Conservation (phyloP, 1,140 invertebrate genomes). For the Drosophila lacteicornis region DNA sequence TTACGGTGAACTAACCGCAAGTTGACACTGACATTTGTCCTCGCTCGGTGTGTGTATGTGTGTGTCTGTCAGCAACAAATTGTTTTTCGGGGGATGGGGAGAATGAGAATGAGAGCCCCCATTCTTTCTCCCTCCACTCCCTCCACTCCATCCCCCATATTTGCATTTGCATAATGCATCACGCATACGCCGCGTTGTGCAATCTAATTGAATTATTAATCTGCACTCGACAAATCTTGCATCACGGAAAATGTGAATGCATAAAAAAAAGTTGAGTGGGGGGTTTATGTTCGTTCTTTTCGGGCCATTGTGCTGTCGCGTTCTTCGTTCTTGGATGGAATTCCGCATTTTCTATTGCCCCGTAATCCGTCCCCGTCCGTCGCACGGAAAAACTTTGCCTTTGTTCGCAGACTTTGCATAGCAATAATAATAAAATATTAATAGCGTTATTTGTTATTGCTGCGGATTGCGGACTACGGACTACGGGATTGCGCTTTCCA, state of each 20-base stretch:
- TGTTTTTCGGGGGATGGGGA: constrained; percentile 14
- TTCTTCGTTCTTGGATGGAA: constrained; percentile 61
- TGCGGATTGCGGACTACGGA: constrained; percentile 19
- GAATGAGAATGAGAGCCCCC: background rate
- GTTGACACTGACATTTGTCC: constrained; percentile 44
- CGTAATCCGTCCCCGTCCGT: constrained; percentile 30
- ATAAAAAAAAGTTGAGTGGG: constrained; percentile 17
- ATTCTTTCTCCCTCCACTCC: constrained; percentile 6
- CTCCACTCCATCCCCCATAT: constrained; percentile 5
- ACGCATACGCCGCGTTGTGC: constrained; percentile 68
- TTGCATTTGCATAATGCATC: constrained; percentile 64
- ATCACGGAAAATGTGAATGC: constrained; percentile 24
- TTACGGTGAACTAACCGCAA: constrained; percentile 29
- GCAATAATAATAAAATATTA: constrained; percentile 80
- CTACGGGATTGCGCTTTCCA: constrained; percentile 32
- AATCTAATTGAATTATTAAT: constrained; percentile 79
- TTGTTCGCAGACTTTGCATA: constrained; percentile 72
- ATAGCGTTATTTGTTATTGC: constrained; percentile 71
- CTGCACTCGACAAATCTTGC: constrained; percentile 57
- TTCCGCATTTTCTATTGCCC: constrained; percentile 63
- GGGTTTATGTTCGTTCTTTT: constrained; percentile 21
- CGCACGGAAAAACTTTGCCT: constrained; percentile 52
- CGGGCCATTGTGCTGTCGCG: constrained; percentile 47
- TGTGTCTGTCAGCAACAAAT: constrained; percentile 31
- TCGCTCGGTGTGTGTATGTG: constrained; percentile 8